Conservation (phyloP, 1,140 invertebrate species). For the Heliconius hewitsoni region DNA sequence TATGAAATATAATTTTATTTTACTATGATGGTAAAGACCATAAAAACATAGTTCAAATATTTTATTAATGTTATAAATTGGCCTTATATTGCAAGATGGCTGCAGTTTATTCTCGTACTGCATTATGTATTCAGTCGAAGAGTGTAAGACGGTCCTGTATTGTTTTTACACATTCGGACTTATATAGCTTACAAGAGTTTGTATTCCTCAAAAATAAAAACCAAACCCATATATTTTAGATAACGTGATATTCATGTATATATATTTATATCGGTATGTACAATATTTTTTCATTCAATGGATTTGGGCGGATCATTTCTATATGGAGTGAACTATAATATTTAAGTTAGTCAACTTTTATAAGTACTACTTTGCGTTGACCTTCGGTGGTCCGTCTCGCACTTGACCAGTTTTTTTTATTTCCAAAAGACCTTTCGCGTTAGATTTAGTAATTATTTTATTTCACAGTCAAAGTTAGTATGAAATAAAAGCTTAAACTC, state of each 20-base stretch:
- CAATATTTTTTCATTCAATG: neutral
- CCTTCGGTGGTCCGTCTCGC: no score
- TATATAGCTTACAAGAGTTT: neutral
- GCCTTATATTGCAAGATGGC: neutral
- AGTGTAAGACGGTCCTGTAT: neutral
- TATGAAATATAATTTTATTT: neutral
- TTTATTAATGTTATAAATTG: neutral
- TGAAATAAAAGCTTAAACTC: neutral
- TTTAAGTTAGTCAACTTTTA: no score
- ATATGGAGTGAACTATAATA: no score
- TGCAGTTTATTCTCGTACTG: conserved; percentile 12
- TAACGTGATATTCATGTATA: neutral
- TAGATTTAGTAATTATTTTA: neutral
- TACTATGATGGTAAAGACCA: neutral
- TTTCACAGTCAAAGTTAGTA: neutral
- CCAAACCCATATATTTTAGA: neutral
- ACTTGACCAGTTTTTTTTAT: neutral
- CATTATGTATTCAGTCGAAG: conserved; percentile 4
- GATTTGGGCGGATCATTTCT: no score
- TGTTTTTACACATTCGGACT: neutral
- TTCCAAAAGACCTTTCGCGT: neutral
- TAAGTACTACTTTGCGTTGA: no score
- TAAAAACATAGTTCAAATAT: neutral
- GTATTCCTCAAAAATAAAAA: neutral
- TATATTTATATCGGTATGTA: neutral